These are phyloP conservation scores for Ricordea florida DNA, from an alignment of 92 coral and sea anemone species.

Conservation along the genomic window DNA sequence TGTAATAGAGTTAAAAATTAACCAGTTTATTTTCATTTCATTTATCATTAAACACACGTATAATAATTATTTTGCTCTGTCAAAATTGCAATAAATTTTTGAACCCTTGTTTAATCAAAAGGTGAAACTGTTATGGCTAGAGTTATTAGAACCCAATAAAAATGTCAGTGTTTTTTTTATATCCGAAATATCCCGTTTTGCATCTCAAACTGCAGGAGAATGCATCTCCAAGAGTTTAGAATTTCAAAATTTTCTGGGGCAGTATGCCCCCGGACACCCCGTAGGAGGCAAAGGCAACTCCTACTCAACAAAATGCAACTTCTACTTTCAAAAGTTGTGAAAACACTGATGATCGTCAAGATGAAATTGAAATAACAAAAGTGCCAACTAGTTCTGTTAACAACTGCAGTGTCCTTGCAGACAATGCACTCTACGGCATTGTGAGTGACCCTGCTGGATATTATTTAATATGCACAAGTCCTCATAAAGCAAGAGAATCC, in stretches of 20 bases:
- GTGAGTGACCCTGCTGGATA: too few species aligned
- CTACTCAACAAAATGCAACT: neutral
- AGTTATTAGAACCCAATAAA: neutral
- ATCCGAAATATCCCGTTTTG: neutral
- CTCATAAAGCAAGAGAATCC: too few species aligned
- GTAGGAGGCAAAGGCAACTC: neutral
- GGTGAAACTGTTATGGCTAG: neutral
- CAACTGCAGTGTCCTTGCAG: too few species aligned
- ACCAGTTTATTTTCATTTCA: conserved; percentile 8
- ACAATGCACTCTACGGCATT: too few species aligned
- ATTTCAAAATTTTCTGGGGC: too few species aligned
- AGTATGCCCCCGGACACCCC: neutral
- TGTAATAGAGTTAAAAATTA: conserved; percentile 7
- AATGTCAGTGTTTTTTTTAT: neutral
- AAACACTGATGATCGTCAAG: too few species aligned
- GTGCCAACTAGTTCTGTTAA: too few species aligned
- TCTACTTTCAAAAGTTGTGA: neutral
- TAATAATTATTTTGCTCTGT: neutral
- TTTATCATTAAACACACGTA: neutral
- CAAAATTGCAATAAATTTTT: neutral
- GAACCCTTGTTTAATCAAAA: conserved; percentile 1
- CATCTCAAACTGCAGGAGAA: neutral
- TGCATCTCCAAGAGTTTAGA: conserved; percentile 7
- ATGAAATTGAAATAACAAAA: too few species aligned
- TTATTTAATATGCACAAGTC: too few species aligned